Conservation (phyloP, 2,113 vertebrate genomes). For the Syrrhaptes paradoxus region DNA sequence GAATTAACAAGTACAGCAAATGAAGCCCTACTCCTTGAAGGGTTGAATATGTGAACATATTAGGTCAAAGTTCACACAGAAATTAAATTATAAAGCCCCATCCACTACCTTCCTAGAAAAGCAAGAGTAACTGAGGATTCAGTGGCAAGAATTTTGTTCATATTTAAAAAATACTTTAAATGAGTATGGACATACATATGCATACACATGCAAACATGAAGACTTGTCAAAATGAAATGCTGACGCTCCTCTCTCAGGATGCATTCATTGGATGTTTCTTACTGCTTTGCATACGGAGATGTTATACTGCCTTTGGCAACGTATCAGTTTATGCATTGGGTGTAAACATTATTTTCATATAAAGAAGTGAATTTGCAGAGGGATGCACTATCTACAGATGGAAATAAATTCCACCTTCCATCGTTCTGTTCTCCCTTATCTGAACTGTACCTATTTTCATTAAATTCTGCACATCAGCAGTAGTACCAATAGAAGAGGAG, state of each 20-base stretch:
- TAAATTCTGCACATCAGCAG: neutral
- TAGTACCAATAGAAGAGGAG: neutral
- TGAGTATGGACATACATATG: neutral
- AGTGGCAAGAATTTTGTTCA: neutral
- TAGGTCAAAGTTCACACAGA: neutral
- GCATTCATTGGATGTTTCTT: neutral
- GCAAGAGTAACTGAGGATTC: neutral
- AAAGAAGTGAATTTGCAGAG: neutral
- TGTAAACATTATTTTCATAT: neutral
- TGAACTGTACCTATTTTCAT: neutral
- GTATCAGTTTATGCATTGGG: neutral
- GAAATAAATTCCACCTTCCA: neutral
- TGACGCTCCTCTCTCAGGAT: neutral
- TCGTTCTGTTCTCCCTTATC: neutral
- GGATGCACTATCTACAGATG: neutral
- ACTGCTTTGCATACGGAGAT: neutral
- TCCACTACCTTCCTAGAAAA: neutral
- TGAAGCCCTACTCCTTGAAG: neutral
- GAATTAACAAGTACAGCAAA: neutral
- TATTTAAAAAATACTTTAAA: neutral
- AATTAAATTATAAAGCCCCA: neutral
- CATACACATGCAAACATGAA: neutral
- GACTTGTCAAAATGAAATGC: neutral
- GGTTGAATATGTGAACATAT: rapidly evolving
- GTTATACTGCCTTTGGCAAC: neutral